phyloP scores from a whole-genome alignment of 2,113 vertebrate genomes.

The Tichodroma muraria region DNA sequence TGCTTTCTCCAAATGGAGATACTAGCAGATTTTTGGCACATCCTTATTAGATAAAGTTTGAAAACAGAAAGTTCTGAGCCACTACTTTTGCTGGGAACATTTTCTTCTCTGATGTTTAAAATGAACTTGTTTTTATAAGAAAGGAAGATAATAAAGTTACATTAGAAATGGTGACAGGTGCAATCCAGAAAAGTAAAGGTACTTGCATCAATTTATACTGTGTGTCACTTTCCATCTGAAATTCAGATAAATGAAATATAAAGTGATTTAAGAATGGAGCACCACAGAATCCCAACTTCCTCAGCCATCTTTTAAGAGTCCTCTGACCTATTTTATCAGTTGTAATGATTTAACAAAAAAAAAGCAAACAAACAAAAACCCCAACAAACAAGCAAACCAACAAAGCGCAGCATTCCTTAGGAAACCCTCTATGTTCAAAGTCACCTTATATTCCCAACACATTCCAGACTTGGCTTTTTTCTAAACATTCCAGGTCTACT shows the following conservation, averaged over 20 bases:
- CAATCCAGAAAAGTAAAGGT: neutral
- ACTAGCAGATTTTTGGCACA: neutral
- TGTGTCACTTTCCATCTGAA: neutral
- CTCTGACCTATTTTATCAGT: neutral
- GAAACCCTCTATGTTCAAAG: neutral
- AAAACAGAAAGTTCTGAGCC: neutral
- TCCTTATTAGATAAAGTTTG: neutral
- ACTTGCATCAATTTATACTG: neutral
- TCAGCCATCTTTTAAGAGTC: neutral
- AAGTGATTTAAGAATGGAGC: neutral
- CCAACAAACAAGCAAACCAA: neutral
- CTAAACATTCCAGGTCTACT: slow-evolving; percentile 82
- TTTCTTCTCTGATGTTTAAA: neutral
- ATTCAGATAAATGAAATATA: neutral
- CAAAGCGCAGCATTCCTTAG: neutral
- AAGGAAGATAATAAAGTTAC: neutral
- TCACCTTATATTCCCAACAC: neutral
- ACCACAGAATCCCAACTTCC: neutral
- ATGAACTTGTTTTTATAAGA: neutral
- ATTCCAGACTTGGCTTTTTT: neutral
- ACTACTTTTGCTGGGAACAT: neutral
- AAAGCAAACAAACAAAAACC: neutral
- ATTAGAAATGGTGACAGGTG: neutral
- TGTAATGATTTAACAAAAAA: neutral
- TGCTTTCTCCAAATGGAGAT: neutral